Percentiles rank a stretch among this genome's conserved stretches.
These are phyloP conservation scores for Pterobdella sp. DNA, from an alignment of 2,888 invertebrate species.

Conservation along the genomic window DNA sequence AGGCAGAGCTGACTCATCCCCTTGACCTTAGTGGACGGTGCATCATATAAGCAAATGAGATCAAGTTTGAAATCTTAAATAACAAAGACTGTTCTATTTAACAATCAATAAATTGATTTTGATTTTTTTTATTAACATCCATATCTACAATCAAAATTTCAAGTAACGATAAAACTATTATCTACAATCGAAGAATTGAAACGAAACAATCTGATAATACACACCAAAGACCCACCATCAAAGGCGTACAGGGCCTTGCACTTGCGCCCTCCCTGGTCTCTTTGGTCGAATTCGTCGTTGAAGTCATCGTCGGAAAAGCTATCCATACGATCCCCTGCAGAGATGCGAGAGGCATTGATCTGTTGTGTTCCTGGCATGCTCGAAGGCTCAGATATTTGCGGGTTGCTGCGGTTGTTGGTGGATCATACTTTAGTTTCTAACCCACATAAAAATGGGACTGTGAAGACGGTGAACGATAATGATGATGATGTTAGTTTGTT, in stretches of 20 bases:
- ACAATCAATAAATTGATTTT: background rate
- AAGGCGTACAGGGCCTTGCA: slow-evolving; percentile 28
- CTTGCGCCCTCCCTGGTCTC: slow-evolving; percentile 5
- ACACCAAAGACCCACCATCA: slow-evolving; percentile 17
- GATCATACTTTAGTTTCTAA: too few species aligned
- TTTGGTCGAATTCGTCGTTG: background rate
- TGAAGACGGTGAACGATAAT: too few species aligned
- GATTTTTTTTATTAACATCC: background rate
- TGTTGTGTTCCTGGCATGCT: too few species aligned
- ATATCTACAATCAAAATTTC: background rate
- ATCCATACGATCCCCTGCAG: too few species aligned
- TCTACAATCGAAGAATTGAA: background rate
- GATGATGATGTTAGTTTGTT: too few species aligned
- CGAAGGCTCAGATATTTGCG: too few species aligned
- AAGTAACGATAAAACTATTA: background rate
- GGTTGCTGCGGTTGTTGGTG: too few species aligned
- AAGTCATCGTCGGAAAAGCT: slow-evolving; percentile 29
- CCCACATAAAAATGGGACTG: too few species aligned
- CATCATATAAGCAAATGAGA: too few species aligned
- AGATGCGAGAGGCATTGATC: too few species aligned
- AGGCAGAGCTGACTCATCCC: slow-evolving; percentile 20
- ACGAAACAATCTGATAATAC: background rate
- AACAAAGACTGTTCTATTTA: background rate
- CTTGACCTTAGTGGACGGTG: too few species aligned
- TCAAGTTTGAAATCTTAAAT: too few species aligned